Percentiles rank a stretch among this genome's conserved stretches.
phyloP scores from a whole-genome alignment of 2,888 invertebrate genomes.

The Mesochorus sp. region DNA sequence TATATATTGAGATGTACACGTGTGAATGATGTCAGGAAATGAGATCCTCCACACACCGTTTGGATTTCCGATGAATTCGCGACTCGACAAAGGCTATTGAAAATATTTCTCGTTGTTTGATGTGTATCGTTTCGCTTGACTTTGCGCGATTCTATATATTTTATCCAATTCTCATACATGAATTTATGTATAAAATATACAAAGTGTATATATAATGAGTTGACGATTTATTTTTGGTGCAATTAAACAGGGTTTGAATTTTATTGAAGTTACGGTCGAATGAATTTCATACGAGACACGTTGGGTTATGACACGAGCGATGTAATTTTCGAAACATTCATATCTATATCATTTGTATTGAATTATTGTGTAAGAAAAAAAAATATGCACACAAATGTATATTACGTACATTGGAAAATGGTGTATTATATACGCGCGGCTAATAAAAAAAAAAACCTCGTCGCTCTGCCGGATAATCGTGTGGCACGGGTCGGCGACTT shows the following conservation, averaged over 20 bases:
- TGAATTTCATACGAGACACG: no score
- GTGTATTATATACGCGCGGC: no score
- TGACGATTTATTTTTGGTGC: no score
- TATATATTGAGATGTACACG: background rate
- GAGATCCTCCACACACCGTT: conserved; percentile 11
- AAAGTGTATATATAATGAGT: no score
- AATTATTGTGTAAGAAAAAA: no score
- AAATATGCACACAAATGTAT: no score
- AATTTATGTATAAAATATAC: no score
- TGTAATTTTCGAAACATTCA: background rate
- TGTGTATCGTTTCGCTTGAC: background rate
- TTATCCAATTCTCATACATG: background rate
- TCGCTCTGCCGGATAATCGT: background rate
- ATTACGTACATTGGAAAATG: no score
- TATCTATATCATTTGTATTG: no score
- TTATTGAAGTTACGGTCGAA: no score
- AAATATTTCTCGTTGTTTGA: background rate
- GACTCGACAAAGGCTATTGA: conserved; percentile 8
- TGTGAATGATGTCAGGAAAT: conserved; percentile 9
- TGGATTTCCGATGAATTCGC: conserved; percentile 13
- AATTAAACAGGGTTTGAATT: no score
- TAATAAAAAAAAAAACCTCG: background rate
- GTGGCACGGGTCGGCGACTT: background rate
- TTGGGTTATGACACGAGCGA: no score
- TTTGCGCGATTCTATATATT: background rate